These are phyloP conservation scores for Phlogophora meticulosa DNA, from an alignment of 2,888 invertebrate species.

Conservation along the genomic window DNA sequence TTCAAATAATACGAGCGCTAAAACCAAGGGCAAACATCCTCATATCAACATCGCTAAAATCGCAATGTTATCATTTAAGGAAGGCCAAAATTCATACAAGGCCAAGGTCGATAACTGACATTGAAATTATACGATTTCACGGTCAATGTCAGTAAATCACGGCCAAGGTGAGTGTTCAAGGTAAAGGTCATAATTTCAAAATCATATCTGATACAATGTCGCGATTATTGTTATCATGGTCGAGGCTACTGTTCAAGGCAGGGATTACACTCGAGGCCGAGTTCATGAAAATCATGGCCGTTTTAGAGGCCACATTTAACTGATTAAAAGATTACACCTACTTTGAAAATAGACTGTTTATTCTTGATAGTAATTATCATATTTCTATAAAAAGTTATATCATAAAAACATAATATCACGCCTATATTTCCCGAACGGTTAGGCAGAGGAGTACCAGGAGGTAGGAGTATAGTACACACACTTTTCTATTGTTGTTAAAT, in stretches of 20 bases:
- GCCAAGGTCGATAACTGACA: conserved; percentile 12
- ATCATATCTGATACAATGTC: conserved; percentile 28
- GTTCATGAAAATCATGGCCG: conserved; percentile 12
- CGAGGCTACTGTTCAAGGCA: conserved; percentile 41
- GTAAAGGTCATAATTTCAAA: conserved; percentile 49
- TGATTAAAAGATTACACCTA: conserved; percentile 8
- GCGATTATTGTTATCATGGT: conserved; percentile 46
- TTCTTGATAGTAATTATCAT: too few species aligned
- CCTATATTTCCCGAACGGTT: too few species aligned
- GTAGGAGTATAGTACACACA: too few species aligned
- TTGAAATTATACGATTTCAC: conserved; percentile 31
- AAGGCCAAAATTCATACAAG: conserved; percentile 30
- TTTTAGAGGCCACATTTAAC: conserved; percentile 25
- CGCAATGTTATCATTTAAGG: not conserved
- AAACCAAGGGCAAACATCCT: conserved; percentile 2
- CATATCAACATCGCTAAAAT: not conserved
- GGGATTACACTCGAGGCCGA: conserved; percentile 20
- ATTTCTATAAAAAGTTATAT: too few species aligned
- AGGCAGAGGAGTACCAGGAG: too few species aligned
- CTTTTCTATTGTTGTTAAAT: too few species aligned
- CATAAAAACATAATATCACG: too few species aligned
- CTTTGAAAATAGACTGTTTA: not conserved
- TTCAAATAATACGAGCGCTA: not conserved
- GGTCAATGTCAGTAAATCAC: conserved; percentile 35
- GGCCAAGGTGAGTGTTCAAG: conserved; percentile 36